phyloP scores from a whole-genome alignment of 2,797 vertebrate genomes.

The Distichodus sexfasciatus region DNA sequence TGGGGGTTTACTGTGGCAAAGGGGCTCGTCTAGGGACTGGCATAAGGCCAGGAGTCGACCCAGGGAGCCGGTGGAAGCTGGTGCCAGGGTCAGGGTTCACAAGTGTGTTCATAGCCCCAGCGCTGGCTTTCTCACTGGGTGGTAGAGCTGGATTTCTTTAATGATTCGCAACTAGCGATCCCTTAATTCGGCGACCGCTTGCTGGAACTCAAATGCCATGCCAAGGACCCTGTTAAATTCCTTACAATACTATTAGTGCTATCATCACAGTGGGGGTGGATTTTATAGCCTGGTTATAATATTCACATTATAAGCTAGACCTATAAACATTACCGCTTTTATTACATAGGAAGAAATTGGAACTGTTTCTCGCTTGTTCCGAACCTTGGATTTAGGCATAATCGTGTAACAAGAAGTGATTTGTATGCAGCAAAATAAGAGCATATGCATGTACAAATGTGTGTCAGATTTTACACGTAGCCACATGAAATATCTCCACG shows the following conservation, averaged over 20 bases:
- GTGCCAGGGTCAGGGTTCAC: constrained; percentile 39
- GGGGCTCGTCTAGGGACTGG: constrained; percentile 25
- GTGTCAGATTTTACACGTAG: not conserved
- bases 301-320: constrained; percentile 50
- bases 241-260: constrained; percentile 42
- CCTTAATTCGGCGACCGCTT: constrained; percentile 45
- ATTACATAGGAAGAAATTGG: constrained; percentile 38
- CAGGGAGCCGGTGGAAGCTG: constrained; percentile 19
- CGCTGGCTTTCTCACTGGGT: constrained; percentile 39
- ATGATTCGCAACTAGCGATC: constrained; percentile 33
- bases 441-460: no score
- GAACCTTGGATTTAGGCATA: constrained; percentile 23
- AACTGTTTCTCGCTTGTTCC: constrained; percentile 38
- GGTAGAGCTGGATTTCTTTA: constrained; percentile 37
- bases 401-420: not conserved
- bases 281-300: constrained; percentile 48
- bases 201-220: constrained; percentile 28
- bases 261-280: constrained; percentile 34
- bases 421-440: not conserved
- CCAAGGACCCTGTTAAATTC: constrained; percentile 41
- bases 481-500: no score
- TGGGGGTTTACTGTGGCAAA: constrained; percentile 20
- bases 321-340: constrained; percentile 43
- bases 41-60: constrained; percentile 28
- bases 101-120: constrained; percentile 22